Percentiles rank a stretch among this genome's conserved stretches.
phyloP scores from a whole-genome alignment of 2,797 vertebrate genomes.

The Mus caroli region DNA sequence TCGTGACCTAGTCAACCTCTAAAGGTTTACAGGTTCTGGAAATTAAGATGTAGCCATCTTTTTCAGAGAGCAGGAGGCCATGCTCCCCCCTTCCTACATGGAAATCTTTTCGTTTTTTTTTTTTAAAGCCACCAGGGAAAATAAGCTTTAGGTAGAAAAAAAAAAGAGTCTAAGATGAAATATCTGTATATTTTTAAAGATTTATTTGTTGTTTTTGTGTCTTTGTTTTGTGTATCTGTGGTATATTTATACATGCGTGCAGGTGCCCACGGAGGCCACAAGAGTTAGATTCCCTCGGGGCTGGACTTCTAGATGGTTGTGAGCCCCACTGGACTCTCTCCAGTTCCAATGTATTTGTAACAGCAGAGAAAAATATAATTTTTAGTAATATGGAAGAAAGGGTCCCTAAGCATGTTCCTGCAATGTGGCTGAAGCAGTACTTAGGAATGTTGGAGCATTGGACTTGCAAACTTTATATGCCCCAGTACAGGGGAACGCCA shows the following conservation, averaged over 20 bases:
- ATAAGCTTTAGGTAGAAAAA: background rate
- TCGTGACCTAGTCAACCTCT: background rate
- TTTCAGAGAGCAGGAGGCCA: background rate
- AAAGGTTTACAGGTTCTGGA: background rate
- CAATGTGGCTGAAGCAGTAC: background rate
- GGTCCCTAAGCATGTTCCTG: background rate
- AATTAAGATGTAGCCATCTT: background rate
- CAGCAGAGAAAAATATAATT: background rate
- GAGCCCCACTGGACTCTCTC: background rate
- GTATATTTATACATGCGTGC: background rate
- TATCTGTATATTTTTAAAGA: background rate
- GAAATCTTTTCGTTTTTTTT: background rate
- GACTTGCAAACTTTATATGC: too few species aligned
- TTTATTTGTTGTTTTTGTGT: background rate
- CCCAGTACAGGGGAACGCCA: too few species aligned
- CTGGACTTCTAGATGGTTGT: too few species aligned
- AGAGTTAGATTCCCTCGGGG: background rate
- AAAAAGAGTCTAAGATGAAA: constrained; percentile 12
- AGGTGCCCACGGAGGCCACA: background rate
- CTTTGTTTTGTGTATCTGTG: background rate
- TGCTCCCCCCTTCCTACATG: background rate
- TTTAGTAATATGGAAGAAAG: constrained; percentile 16
- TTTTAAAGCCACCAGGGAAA: background rate
- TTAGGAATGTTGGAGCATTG: background rate
- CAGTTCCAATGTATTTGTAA: background rate